These are phyloP conservation scores for Microdon myrmicae DNA, from an alignment of 2,888 invertebrate genomes.

Conservation along the genomic window DNA sequence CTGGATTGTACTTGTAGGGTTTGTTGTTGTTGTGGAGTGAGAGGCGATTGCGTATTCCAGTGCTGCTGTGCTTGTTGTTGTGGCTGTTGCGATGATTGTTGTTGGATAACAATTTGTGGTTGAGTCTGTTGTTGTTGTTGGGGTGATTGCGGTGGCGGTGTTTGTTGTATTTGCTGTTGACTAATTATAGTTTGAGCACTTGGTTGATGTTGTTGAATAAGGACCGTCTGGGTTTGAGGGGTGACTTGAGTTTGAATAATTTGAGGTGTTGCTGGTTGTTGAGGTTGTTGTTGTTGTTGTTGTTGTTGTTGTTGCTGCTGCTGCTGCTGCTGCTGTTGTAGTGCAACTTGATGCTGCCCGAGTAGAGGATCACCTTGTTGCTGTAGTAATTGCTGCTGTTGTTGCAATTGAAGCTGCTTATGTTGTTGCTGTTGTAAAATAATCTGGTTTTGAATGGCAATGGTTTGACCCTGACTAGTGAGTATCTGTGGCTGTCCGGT, in stretches of 20 bases:
- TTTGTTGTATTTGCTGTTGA: slow-evolving; percentile 59
- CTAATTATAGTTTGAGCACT: slow-evolving; percentile 44
- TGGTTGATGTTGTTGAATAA: slow-evolving; percentile 61
- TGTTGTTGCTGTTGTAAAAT: slow-evolving; percentile 70
- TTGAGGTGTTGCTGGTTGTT: slow-evolving; percentile 46
- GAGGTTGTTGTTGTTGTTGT: slow-evolving; percentile 66
- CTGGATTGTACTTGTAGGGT: slow-evolving; percentile 66
- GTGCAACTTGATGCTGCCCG: slow-evolving; percentile 59
- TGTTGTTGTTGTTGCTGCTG: slow-evolving; percentile 60
- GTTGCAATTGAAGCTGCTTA: slow-evolving; percentile 70
- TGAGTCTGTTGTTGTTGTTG: slow-evolving; percentile 68
- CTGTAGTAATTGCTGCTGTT: slow-evolving; percentile 65
- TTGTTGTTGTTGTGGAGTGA: slow-evolving; percentile 69
- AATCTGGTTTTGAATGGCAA: slow-evolving; percentile 56
- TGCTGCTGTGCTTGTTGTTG: slow-evolving; percentile 63
- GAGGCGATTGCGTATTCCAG: slow-evolving; percentile 65
- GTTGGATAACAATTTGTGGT: slow-evolving; percentile 74
- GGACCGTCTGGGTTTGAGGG: slow-evolving; percentile 65
- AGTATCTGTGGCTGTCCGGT: slow-evolving; percentile 59
- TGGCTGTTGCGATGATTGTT: slow-evolving; percentile 63
- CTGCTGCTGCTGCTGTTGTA: slow-evolving; percentile 69
- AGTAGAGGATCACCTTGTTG: slow-evolving; percentile 53
- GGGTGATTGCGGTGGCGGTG: slow-evolving; percentile 60
- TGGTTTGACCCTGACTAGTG: slow-evolving; percentile 46
- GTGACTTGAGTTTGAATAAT: slow-evolving; percentile 53